A percentile compares a stretch with the other conserved stretches of the same genome.
Conservation (phyloP, 2,113 vertebrate species). For the Silurus meridionalis region DNA sequence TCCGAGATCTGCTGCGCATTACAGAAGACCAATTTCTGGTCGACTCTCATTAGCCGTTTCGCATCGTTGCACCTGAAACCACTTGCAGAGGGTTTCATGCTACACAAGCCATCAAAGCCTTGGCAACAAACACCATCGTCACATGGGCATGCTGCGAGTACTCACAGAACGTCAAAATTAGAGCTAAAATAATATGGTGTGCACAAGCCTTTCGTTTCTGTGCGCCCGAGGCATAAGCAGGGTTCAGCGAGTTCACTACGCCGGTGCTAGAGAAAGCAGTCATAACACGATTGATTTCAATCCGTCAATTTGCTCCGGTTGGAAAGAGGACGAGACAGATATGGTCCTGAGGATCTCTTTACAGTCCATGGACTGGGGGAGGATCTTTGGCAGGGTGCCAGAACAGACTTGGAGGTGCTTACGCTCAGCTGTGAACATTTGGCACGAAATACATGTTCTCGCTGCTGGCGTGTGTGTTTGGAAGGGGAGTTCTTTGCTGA, state of each 20-base stretch:
- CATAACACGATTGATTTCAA: constrained; percentile 21
- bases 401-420: constrained; percentile 29
- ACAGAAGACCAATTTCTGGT: neutral
- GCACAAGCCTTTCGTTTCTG: neutral
- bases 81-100: neutral
- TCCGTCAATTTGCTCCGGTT: constrained; percentile 11
- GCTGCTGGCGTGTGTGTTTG: constrained; percentile 12
- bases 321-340: neutral
- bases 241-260: neutral
- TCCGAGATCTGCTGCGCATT: neutral
- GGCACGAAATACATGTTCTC: constrained; percentile 23
- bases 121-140: neutral
- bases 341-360: neutral
- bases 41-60: neutral
- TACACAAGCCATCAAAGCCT: neutral
- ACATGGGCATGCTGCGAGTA: neutral
- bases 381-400: constrained; percentile 13
- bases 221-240: constrained; percentile 2
- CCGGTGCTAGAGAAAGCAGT: constrained; percentile 22
- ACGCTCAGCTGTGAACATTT: constrained; percentile 36
- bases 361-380: constrained; percentile 1
- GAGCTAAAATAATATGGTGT: neutral
- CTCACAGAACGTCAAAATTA: neutral
- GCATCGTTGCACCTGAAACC: neutral
- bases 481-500: neutral